Evolutionary conservation across 2,888 invertebrate species (phyloP).

Genomic region (Cryptophagus acutangulus): DNA sequence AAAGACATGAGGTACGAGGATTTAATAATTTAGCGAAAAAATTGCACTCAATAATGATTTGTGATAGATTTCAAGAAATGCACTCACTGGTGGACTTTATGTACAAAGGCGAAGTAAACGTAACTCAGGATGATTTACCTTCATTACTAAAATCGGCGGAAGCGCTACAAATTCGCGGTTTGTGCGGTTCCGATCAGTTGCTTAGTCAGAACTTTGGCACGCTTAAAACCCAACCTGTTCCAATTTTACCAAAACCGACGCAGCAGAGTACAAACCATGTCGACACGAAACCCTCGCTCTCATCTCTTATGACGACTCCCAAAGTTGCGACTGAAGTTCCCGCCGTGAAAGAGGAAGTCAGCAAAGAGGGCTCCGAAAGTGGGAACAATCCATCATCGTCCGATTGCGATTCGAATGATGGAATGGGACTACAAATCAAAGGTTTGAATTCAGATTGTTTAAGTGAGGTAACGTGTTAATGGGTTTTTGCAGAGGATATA

Average conservation of each 20-base stretch:
- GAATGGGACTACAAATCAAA: constrained; percentile 35
- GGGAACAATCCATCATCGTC: constrained; percentile 42
- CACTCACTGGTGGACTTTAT: constrained; percentile 84
- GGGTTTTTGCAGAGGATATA: constrained; percentile 26
- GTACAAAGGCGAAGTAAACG: constrained; percentile 87
- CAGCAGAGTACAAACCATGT: constrained; percentile 26
- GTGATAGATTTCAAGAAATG: constrained; percentile 68
- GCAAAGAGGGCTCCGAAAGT: constrained; percentile 35
- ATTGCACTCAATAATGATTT: constrained; percentile 1
- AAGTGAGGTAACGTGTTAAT: background rate
- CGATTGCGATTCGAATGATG: constrained; percentile 46
- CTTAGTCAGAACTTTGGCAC: constrained; percentile 44
- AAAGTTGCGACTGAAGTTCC: constrained; percentile 38
- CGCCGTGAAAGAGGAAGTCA: constrained; percentile 36
- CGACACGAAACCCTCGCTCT: constrained; percentile 48
- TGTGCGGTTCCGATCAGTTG: constrained; percentile 49
- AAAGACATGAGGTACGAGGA: constrained; percentile 66
- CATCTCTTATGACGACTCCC: too few species aligned
- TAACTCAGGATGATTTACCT: constrained; percentile 77
- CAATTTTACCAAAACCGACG: constrained; percentile 15
- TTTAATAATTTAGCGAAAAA: background rate
- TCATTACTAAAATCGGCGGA: constrained; percentile 79
- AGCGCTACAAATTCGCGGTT: constrained; percentile 74
- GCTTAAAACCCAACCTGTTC: constrained; percentile 27
- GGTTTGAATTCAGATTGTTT: constrained; percentile 21